Evolutionary conservation across 2,888 invertebrate genomes (phyloP), one percentile per base, ranked within the genome.

Genomic region (Drosophila melanosoma): DNA sequence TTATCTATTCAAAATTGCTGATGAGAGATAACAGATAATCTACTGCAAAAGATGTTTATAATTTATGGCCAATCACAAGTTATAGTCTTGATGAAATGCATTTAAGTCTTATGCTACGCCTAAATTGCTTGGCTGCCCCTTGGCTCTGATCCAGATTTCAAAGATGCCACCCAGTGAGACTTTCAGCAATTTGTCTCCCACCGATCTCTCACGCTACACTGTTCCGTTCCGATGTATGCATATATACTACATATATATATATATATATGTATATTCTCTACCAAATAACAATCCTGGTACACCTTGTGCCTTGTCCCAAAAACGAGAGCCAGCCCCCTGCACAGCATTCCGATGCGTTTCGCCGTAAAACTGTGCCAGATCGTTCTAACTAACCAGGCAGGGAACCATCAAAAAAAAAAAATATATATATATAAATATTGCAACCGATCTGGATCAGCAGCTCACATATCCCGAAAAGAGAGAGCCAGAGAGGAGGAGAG

Each of bases 391-490:
- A 71, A 69, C 29, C 57, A n/a, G 48, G 12, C 35, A 29, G 35
- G 12, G 58, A 45, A 23, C 45, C 45, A 23, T 60, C 54, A 56
- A 58, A 56, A 62, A 57, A 15, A 38, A 56, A 58, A 56, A 62
- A 57, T n/a, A 38, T 42, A 54, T n/a, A 38, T 54, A 29, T 40
- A 54, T 57, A 45, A 32, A 65, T 61, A 77, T 58, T 89, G 81
- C 88, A 76, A 78, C 70, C 66, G 89, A 87, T 83, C 88, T 87
- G 90, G 86, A 89, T 89, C 82, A 79, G 66, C 72, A 68, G 57
- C 52, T 57, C 51, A 23, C 33, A 68, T 63, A 74, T 78, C 71
- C 72, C 67, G 59, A 57, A 59, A 36, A 10, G 53, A 54, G 52
- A 56, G 64, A 26, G 49, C 56, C 52, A 35, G 40, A 63, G 42